Percentiles rank a stretch among this genome's conserved stretches.
These are phyloP conservation scores for Halichoeres trimaculatus DNA, from an alignment of 2,113 vertebrate species.

Conservation along the genomic window DNA sequence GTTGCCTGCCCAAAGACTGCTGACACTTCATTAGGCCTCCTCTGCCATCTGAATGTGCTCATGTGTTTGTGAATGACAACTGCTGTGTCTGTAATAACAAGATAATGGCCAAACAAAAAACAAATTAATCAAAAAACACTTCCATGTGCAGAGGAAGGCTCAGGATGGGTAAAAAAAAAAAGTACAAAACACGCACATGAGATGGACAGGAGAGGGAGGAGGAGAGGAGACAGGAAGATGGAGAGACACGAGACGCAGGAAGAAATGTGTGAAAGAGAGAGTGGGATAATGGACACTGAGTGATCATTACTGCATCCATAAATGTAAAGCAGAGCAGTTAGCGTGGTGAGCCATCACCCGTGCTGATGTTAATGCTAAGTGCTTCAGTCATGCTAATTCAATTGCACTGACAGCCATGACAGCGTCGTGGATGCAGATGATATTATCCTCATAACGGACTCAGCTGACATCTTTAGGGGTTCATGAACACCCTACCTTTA, in stretches of 20 bases:
- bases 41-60: not conserved
- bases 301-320: slow-evolving; percentile 63
- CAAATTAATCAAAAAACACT: slow-evolving; percentile 48
- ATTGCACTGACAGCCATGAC: slow-evolving; percentile 68
- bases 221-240: not conserved
- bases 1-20: slow-evolving; percentile 53
- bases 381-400: slow-evolving; percentile 69
- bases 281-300: slow-evolving; percentile 31
- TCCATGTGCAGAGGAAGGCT: slow-evolving; percentile 40
- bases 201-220: not conserved
- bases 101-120: slow-evolving; percentile 35
- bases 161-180: slow-evolving; percentile 11
- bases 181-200: slow-evolving; percentile 1
- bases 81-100: slow-evolving; percentile 44
- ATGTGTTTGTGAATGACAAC: slow-evolving; percentile 28
- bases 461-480: slow-evolving; percentile 41
- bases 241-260: not conserved
- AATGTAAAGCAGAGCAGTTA: slow-evolving; percentile 63
- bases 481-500: slow-evolving; percentile 40
- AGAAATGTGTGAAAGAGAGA: slow-evolving; percentile 5
- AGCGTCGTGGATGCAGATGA: slow-evolving; percentile 38
- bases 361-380: slow-evolving; percentile 68
- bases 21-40: slow-evolving; percentile 67
- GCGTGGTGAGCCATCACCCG: slow-evolving; percentile 54
- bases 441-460: slow-evolving; percentile 62